Evolutionary conservation across 1,140 invertebrate species (phyloP), one percentile per base, ranked within the genome.

Genomic region (Drosophila watanabei): DNA sequence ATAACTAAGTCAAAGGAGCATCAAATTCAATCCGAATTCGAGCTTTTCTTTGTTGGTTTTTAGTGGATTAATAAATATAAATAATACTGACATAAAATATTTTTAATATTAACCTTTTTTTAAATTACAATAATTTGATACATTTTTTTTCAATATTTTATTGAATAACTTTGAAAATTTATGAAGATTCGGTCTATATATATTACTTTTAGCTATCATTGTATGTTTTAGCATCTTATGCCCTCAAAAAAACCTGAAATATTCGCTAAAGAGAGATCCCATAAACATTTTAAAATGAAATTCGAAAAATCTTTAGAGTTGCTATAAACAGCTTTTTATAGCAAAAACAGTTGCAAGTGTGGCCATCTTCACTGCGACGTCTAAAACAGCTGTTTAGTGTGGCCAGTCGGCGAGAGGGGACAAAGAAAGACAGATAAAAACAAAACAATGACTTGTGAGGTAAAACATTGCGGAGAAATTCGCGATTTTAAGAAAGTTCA

Each of bases 401-500:
- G 51, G 13, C 32, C 51, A 54, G 7, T 35, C 13, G 0, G 11
- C 18, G 18, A 18, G 7, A 20, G 32, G 10, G 11, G 4, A 20
- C n/a, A 52, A 54, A 54, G 32, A 20, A 35, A 54, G 18, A 37
- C 33, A 54, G 14, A 37, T 33, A 16, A 69, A 83, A 87, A 80
- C 80, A 87, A 78, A 75, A 78, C 83, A 84, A 96, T 96, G 95
- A 95, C 95, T 63, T 96, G 96, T 93, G 95, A 96, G 94, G 95
- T 97, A 60, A 96, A 95, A 94, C 93, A 94, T 92, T 94, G 95
- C 85, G 96, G 95, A 20, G 94, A 95, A 85, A 94, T 96, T 84
- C 93, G 94, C 61, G 94, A 96, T 94, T 94, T 95, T 80, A 93
- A 93, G 10, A 94, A 94, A 81, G 94, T 96, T 58, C 95, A 94